Evolutionary conservation across 2,113 vertebrate species (phyloP), one percentile per base, ranked within the genome.

Genomic region (Elgaria multicarinata): DNA sequence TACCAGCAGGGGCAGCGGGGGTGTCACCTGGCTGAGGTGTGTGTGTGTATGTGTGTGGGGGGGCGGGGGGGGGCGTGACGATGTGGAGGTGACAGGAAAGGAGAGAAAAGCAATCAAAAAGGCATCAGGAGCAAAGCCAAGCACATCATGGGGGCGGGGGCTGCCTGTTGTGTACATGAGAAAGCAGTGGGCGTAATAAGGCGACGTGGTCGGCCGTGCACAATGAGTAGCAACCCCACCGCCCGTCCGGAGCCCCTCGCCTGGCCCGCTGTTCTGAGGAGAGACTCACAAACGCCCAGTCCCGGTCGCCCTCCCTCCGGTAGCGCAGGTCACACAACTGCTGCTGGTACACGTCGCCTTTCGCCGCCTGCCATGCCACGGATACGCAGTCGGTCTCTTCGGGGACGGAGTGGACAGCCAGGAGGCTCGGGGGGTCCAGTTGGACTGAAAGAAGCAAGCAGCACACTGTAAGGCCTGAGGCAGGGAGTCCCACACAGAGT

Each of bases 301-400:
- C 20, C 2, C 67, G 6, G 46, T 95, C 93, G 66, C 83, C n/a
- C 0, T 28, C 44, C 0, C 31, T 18, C 89, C 86, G 95, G 88
- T 97, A 95, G 75, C 96, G 96, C 87, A 98, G 95, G 87, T 98
- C 96, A 2, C 97, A 98, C 50, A 87, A 86, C 92, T 97, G 95
- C 0, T 93, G 82, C 76, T 97, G 95, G 90, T 93, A 90, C 0
- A 69, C 14, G 0, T 78, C 95, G 80, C 87, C 93, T 14, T 9
- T 84, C 0, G 83, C 92, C 1, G 67, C 50, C 10, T 96, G 89
- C 97, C 97, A 97, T 86, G 55, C 50, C 55, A 97, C 28, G 22
- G 42, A 1, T 0, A 98, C 0, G 13, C 97, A 98, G 90, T 94
- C 91, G 0, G 94, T 95, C 91, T 93, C 95, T 76, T 85, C 83